A percentile compares a stretch with the other conserved stretches of the same genome.
These are phyloP conservation scores for Oscheius sp. DNA, from an alignment of 2,888 invertebrate species.

Conservation along the genomic window DNA sequence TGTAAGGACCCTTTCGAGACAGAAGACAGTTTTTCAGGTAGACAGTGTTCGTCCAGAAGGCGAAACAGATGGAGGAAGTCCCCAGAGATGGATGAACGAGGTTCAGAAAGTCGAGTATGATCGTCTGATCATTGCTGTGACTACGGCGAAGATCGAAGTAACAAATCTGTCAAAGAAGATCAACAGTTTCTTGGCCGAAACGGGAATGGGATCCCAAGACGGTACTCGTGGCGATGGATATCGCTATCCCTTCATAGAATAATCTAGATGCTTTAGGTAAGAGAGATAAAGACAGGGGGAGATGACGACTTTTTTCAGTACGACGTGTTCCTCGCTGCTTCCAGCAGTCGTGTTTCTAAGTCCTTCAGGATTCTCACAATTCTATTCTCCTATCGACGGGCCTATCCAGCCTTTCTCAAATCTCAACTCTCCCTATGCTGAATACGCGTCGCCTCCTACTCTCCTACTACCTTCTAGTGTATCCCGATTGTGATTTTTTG, in stretches of 20 bases:
- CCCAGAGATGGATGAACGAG: conserved; percentile 52
- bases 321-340: conserved; percentile 21
- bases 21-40: conserved; percentile 18
- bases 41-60: conserved; percentile 41
- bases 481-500: conserved; percentile 21
- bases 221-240: conserved; percentile 43
- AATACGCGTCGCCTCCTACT: conserved; percentile 30
- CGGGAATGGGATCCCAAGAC: conserved; percentile 31
- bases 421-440: conserved; percentile 9
- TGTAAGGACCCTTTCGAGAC: conserved; percentile 10
- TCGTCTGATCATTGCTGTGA: conserved; percentile 56
- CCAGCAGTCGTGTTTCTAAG: conserved; percentile 23
- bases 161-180: conserved; percentile 56
- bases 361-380: conserved; percentile 30
- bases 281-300: too few relatives aligned
- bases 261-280: conserved; percentile 30
- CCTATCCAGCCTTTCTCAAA: conserved; percentile 30
- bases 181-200: conserved; percentile 45
- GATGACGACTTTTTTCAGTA: conserved; percentile 2
- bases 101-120: conserved; percentile 59
- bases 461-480: conserved; percentile 23
- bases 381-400: conserved; percentile 24
- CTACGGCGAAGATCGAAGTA: conserved; percentile 56
- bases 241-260: conserved; percentile 56
- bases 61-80: conserved; percentile 42